Conservation (phyloP, 2,888 invertebrate genomes). For the Macaria liturata region DNA sequence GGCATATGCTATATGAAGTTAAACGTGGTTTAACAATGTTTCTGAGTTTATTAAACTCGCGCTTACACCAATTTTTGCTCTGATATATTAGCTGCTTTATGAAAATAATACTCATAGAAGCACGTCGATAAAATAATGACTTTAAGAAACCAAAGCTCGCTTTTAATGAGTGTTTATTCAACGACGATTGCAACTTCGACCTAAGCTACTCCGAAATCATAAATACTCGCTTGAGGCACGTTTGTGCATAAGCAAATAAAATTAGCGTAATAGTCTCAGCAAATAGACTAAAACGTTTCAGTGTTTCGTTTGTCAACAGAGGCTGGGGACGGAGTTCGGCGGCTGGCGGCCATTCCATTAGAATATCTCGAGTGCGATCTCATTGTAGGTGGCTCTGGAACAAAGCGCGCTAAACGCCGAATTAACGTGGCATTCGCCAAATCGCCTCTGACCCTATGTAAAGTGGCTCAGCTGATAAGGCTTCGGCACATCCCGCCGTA, state of each 20-base stretch:
- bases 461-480: constrained; percentile 67
- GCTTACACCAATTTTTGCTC: too few species aligned
- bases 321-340: constrained; percentile 47
- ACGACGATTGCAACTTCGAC: constrained; percentile 38
- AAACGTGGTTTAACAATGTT: too few species aligned
- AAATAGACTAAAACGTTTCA: constrained; percentile 58
- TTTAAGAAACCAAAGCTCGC: too few species aligned
- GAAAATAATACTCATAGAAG: too few species aligned
- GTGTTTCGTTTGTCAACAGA: constrained; percentile 62
- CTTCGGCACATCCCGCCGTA: constrained; percentile 61
- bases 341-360: constrained; percentile 59
- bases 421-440: constrained; percentile 70
- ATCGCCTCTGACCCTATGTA: constrained; percentile 68
- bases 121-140: too few species aligned
- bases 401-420: constrained; percentile 69
- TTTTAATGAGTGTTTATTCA: constrained; percentile 27
- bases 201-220: constrained; percentile 39
- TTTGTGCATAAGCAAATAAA: constrained; percentile 56
- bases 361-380: constrained; percentile 70
- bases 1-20: too few species aligned
- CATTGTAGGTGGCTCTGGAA: constrained; percentile 51
- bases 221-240: constrained; percentile 42
- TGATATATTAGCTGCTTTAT: too few species aligned
- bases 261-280: constrained; percentile 58
- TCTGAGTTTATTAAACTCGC: too few species aligned